Evolutionary conservation across 2,888 invertebrate genomes (phyloP), one percentile per base, ranked within the genome.

Genomic region (Glaucopsyche alexis): DNA sequence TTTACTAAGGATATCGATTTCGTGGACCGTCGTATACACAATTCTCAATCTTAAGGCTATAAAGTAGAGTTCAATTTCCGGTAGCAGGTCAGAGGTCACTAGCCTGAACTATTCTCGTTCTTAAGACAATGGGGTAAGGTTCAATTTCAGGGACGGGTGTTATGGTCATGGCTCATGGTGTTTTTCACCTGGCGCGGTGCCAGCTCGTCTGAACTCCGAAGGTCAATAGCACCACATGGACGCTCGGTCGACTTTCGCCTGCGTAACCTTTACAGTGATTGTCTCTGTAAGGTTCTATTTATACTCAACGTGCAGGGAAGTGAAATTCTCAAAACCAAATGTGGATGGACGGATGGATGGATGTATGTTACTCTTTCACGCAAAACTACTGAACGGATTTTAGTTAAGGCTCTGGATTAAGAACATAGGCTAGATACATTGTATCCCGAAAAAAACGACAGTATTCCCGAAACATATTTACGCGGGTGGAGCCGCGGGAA

Each of bases 161-260:
- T 9, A 42, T 67, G 42, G 67, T n/a, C 52, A 14, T 52, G 72
- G 19, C 52, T 45, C 49, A 69, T 69, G 69, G 69, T 73, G 52
- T 60, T 69, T 42, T 64, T 70, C 69, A 69, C 42, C 75, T 76
- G 76, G 76, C 76, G 65, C 72, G 72, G 45, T 73, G 76, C 76
- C 75, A 76, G 74, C 72, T 42, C 70, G 75, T 64, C 73, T 74
- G 74, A 76, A 72, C 74, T 64, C 72, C 73, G 74, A 76, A 72
- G 74, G 76, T 76, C 76, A 76, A 76, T 72, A 49, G 50, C 72
- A 72, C 65, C 42, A 60, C 45, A 71, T 60, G 16, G 16, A 50
- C 4, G n/a, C 45, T 42, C 29, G 5, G 70, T 47, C 4, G 19
- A 60, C 29, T 29, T 60, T 29, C 60, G 60, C 29, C 60, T 60